These are phyloP conservation scores for Rhinella marina DNA, from an alignment of 2,797 vertebrate genomes.

Conservation along the genomic window DNA sequence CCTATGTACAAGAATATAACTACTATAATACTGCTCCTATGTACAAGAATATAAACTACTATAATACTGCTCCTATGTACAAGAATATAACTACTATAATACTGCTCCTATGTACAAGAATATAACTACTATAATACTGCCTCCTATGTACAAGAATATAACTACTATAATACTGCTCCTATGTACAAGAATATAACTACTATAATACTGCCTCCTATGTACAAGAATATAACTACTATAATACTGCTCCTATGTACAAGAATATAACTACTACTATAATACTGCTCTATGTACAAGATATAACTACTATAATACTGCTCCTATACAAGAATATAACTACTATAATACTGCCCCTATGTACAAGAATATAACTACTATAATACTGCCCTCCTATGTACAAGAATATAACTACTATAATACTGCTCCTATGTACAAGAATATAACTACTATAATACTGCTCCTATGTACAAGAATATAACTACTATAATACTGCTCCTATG, in stretches of 20 bases:
- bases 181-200: constrained; percentile 11
- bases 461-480: constrained; percentile 18
- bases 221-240: constrained; percentile 13
- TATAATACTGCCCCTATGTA: constrained; percentile 10
- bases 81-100: constrained; percentile 27
- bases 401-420: constrained; percentile 24
- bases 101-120: constrained; percentile 13
- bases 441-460: constrained; percentile 1
- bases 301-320: constrained; percentile 20
- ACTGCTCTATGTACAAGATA: constrained; percentile 5
- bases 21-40: constrained; percentile 10
- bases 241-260: constrained; percentile 1
- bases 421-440: constrained; percentile 4
- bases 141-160: constrained; percentile 14
- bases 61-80: constrained; percentile 16
- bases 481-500: constrained; percentile 11
- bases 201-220: neutral
- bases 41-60: constrained; percentile 21
- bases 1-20: constrained; percentile 17
- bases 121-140: constrained; percentile 25
- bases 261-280: constrained; percentile 13
- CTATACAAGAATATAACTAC: constrained; percentile 25
- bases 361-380: constrained; percentile 27
- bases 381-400: constrained; percentile 6
- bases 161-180: constrained; percentile 23